Conservation (phyloP, 2,797 vertebrate genomes). For the Ataeniobius toweri region DNA sequence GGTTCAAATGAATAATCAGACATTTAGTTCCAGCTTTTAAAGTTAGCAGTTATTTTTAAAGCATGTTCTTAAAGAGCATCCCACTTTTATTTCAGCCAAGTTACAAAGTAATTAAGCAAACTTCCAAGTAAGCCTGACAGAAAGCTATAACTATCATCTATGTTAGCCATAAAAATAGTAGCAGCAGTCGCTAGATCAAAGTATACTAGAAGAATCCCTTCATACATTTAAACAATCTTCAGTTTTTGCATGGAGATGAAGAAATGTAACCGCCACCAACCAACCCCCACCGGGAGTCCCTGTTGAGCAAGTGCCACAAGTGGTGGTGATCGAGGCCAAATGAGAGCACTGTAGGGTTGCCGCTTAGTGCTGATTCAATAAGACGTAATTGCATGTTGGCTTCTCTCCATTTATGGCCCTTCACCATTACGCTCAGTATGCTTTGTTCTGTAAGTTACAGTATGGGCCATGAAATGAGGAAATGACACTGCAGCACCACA, state of each 20-base stretch:
- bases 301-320: constrained; percentile 64
- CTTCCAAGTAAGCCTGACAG: constrained; percentile 34
- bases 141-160: constrained; percentile 34
- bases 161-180: constrained; percentile 44
- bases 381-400: constrained; percentile 74
- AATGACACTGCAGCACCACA: constrained; percentile 32
- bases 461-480: constrained; percentile 12
- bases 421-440: constrained; percentile 35
- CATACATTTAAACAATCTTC: constrained; percentile 44
- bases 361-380: constrained; percentile 78
- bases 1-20: constrained; percentile 41
- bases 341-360: constrained; percentile 46
- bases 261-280: constrained; percentile 5
- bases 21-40: constrained; percentile 45
- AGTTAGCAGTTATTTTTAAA: constrained; percentile 44
- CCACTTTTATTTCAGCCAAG: constrained; percentile 47
- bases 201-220: constrained; percentile 35
- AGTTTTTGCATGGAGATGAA: constrained; percentile 39
- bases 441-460: constrained; percentile 37
- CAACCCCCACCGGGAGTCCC: constrained; percentile 26
- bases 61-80: constrained; percentile 45
- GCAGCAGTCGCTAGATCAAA: constrained; percentile 38
- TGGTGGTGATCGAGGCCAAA: constrained; percentile 65
- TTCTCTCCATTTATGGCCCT: constrained; percentile 51
- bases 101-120: constrained; percentile 49